Evolutionary conservation across 2,113 vertebrate species (phyloP), one percentile per base, ranked within the genome.

Genomic region (Thoracochromis brauschi): DNA sequence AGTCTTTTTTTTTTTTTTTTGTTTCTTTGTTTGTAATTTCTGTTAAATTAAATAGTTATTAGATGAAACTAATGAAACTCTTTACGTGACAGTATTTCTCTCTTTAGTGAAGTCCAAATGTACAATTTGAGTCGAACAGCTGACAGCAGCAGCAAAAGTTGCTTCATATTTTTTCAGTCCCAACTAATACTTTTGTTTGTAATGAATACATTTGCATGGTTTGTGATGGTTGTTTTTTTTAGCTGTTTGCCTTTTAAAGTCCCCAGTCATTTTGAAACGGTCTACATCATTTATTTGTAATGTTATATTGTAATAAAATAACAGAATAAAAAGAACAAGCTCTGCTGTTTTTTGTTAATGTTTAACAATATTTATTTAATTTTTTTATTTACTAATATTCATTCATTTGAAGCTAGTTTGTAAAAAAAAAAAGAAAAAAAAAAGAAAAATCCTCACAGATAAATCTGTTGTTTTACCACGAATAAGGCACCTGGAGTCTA

Each of bases 221-320:
- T 5, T 83, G 51, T 84, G 26, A 71, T 49, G 5, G 33, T 78
- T 17, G 31, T 12, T 88, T 87, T 87, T 87, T 83, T 88, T 80
- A 80, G 55, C 47, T 57, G 11, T 88, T 88, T 80, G 16, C 54
- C 9, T 82, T 83, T 38, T 55, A 60, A 68, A 16, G 63, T 49
- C 73, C 10, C 13, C 2, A 14, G 35, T 65, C 5, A 12, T 58
- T 86, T 89, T 47, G 14, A 79, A 55, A 17, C 51, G 2, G 47
- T 26, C 63, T 51, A 11, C 42, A 24, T n/a, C 19, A 35, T 33
- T 83, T 71, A 75, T 81, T 84, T 81, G 31, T 86, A 31, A 58
- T 5, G 26, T 75, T 2, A 53, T 21, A 87, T 84, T 90, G 54
- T 47, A 90, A 75, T 87, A 81, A 84, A 90, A 71, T 63, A 78